Percentiles rank a stretch among this genome's conserved stretches.
These are phyloP conservation scores for Verasper variegatus DNA, from an alignment of 2,113 vertebrate species.

Conservation along the genomic window DNA sequence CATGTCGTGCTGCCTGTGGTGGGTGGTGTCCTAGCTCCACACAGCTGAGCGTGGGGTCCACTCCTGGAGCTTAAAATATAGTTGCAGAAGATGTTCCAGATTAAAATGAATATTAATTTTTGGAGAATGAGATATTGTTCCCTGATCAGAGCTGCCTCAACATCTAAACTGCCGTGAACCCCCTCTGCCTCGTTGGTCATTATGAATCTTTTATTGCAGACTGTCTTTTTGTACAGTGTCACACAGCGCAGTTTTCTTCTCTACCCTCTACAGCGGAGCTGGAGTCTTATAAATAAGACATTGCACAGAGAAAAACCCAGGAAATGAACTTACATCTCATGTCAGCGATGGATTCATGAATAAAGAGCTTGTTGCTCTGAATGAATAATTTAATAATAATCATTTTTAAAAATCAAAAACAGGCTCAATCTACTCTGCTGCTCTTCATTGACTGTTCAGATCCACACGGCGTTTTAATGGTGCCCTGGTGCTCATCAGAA, in stretches of 20 bases:
- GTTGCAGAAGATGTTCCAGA: not conserved
- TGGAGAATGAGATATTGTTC: no score
- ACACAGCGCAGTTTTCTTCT: not conserved
- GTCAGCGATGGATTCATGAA: slow-evolving; percentile 41
- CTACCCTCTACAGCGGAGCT: slow-evolving; percentile 1
- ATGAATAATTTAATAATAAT: slow-evolving; percentile 63
- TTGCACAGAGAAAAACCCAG: slow-evolving; percentile 20
- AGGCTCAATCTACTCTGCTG: slow-evolving; percentile 1
- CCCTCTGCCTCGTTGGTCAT: slow-evolving; percentile 12
- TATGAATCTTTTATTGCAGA: slow-evolving; percentile 47
- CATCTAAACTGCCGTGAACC: slow-evolving; percentile 18
- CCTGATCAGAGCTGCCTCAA: no score
- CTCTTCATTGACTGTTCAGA: not conserved
- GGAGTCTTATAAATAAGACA: slow-evolving; percentile 49
- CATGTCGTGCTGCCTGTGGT: not conserved
- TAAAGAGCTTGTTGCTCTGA: slow-evolving; percentile 13
- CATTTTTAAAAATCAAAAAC: slow-evolving; percentile 42
- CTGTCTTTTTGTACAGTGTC: slow-evolving; percentile 21
- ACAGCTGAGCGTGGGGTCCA: not conserved
- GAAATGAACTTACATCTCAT: slow-evolving; percentile 25
- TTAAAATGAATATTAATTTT: not conserved
- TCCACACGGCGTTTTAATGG: slow-evolving; percentile 13
- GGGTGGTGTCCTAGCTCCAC: not conserved
- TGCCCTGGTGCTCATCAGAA: not conserved
- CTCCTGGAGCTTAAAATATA: slow-evolving; percentile 3